phyloP scores from a whole-genome alignment of 2,888 invertebrate genomes.

The Diadromus collaris region DNA sequence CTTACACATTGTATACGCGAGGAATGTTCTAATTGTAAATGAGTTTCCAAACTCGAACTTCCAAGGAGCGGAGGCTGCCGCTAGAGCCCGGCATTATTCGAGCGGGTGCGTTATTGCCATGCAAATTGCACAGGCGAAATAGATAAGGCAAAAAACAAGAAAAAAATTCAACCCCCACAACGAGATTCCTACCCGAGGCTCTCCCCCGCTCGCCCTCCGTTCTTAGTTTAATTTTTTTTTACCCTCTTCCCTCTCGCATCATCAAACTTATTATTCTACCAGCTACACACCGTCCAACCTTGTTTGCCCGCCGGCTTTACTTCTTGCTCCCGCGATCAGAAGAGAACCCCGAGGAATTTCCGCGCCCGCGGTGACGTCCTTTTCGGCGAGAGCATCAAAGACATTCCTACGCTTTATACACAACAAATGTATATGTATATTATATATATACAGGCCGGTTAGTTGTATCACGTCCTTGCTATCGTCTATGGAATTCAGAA shows the following conservation, averaged over 20 bases:
- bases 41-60: background rate
- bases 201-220: background rate
- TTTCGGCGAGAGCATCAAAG: slow-evolving; percentile 29
- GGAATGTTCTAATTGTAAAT: background rate
- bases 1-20: background rate
- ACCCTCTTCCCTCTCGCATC: background rate
- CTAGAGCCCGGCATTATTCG: background rate
- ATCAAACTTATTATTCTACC: slow-evolving; percentile 7
- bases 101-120: slow-evolving; percentile 2
- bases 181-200: slow-evolving; percentile 25
- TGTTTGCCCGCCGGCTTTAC: background rate
- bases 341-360: slow-evolving; percentile 11
- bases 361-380: slow-evolving; percentile 12
- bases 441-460: background rate
- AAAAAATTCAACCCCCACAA: slow-evolving; percentile 31
- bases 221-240: background rate
- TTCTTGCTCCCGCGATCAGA: slow-evolving; percentile 7
- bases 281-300: background rate
- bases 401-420: slow-evolving; percentile 27
- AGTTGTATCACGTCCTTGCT: slow-evolving; percentile 9
- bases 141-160: slow-evolving; percentile 16
- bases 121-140: background rate
- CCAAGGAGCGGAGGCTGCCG: background rate
- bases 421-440: slow-evolving; percentile 14
- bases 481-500: background rate